phyloP scores from a whole-genome alignment of 2,888 invertebrate species.

The Hydropsyche betteni region DNA sequence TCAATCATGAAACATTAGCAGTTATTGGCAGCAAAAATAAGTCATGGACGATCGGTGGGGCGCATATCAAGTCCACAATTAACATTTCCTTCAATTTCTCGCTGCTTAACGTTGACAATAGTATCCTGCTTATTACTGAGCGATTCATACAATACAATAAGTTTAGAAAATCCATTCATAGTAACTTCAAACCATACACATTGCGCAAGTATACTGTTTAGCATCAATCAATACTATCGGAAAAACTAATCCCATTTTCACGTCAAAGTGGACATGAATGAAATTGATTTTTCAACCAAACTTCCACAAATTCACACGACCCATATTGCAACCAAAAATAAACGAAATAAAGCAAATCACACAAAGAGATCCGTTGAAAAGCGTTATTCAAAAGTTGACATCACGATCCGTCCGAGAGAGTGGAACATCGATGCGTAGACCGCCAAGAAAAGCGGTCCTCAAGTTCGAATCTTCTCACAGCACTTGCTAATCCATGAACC shows the following conservation, averaged over 20 bases:
- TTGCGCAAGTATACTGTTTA: too few species aligned
- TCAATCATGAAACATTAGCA: conserved; percentile 36
- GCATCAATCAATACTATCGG: too few species aligned
- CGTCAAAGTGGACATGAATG: not conserved
- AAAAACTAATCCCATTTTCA: not conserved
- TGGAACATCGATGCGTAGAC: too few species aligned
- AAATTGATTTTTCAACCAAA: too few species aligned
- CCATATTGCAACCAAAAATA: not conserved
- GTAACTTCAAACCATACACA: too few species aligned
- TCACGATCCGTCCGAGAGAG: too few species aligned
- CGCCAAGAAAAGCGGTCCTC: too few species aligned
- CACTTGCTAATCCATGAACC: conserved; percentile 45
- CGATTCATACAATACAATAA: not conserved
- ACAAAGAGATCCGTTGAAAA: too few species aligned
- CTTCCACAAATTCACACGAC: not conserved
- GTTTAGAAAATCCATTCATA: not conserved
- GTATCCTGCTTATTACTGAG: conserved; percentile 26
- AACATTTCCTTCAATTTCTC: conserved; percentile 24
- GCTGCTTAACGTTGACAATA: conserved; percentile 30
- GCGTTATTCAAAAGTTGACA: too few species aligned
- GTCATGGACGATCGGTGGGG: conserved; percentile 16
- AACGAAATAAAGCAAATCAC: not conserved
- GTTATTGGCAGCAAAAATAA: conserved; percentile 33
- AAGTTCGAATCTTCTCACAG: conserved; percentile 11
- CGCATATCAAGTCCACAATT: conserved; percentile 32